These are phyloP conservation scores for Rotaria socialis DNA, from an alignment of 2,888 invertebrate genomes.

Conservation along the genomic window DNA sequence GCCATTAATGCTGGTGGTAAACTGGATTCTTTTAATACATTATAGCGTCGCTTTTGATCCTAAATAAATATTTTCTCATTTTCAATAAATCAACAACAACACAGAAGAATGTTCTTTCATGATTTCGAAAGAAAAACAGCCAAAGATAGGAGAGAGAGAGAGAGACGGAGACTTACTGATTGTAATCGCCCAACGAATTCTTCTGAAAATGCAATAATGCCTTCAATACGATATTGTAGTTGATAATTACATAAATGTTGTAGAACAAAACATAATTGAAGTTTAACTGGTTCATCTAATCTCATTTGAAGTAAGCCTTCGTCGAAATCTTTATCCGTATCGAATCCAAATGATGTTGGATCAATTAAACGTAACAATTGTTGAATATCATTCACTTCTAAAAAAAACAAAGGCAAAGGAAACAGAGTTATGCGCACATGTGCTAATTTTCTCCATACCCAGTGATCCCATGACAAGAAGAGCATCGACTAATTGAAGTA, in stretches of 20 bases:
- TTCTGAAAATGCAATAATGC: slow-evolving; percentile 85
- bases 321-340: slow-evolving; percentile 63
- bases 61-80: background rate
- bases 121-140: too few species aligned
- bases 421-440: background rate
- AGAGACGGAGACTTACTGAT: slow-evolving; percentile 55
- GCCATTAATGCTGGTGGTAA: slow-evolving; percentile 92
- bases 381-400: slow-evolving; percentile 79
- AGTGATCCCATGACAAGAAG: slow-evolving; percentile 87
- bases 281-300: slow-evolving; percentile 93
- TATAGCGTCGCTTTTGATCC: slow-evolving; percentile 88
- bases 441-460: slow-evolving; percentile 50
- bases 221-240: slow-evolving; percentile 86
- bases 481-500: slow-evolving; percentile 87
- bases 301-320: slow-evolving; percentile 92
- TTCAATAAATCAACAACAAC: too few species aligned
- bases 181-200: slow-evolving; percentile 90
- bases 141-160: too few species aligned
- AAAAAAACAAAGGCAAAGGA: background rate
- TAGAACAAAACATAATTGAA: slow-evolving; percentile 90
- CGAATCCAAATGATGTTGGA: slow-evolving; percentile 81
- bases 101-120: too few species aligned
- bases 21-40: slow-evolving; percentile 96
- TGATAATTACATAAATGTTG: slow-evolving; percentile 94
- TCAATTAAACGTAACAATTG: slow-evolving; percentile 87